These are phyloP conservation scores for Tetraneura akinire DNA, from an alignment of 1,140 invertebrate species.

Conservation along the genomic window DNA sequence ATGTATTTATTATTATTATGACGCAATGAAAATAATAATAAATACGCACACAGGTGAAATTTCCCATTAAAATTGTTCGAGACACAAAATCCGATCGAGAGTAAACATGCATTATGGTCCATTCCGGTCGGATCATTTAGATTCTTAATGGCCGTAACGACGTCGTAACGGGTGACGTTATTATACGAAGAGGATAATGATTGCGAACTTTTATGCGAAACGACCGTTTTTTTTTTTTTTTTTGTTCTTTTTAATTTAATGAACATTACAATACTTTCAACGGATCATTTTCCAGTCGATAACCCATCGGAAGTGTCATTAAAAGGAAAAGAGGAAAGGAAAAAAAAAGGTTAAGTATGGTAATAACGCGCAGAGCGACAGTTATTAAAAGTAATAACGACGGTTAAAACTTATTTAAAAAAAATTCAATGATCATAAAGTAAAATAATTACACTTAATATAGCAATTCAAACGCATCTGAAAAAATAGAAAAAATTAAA, in stretches of 20 bases:
- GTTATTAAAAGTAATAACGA: conserved; percentile 3
- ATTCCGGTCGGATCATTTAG: neutral
- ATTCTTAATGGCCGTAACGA: conserved; percentile 10
- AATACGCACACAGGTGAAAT: neutral
- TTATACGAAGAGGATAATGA: conserved; percentile 3
- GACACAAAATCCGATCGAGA: neutral
- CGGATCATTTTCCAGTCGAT: conserved; percentile 40
- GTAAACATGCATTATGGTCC: too few relatives aligned
- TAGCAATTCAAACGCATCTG: neutral
- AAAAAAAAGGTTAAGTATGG: neutral
- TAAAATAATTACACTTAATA: neutral
- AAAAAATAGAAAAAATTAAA: neutral
- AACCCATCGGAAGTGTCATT: neutral
- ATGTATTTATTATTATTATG: too few relatives aligned
- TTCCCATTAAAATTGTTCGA: conserved; percentile 16
- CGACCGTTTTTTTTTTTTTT: neutral
- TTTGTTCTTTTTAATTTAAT: neutral
- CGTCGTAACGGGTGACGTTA: conserved; percentile 22
- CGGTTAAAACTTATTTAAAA: conserved; percentile 4
- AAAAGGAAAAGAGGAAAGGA: conserved; percentile 7
- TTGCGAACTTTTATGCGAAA: conserved; percentile 11
- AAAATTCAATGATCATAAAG: conserved; percentile 7
- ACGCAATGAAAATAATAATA: too few relatives aligned
- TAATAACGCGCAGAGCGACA: too few relatives aligned
- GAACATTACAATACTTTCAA: neutral